Percentiles rank a stretch among this genome's conserved stretches.
Evolutionary conservation across 2,888 invertebrate genomes (phyloP).

Genomic region (Tachystola acroxantha): DNA sequence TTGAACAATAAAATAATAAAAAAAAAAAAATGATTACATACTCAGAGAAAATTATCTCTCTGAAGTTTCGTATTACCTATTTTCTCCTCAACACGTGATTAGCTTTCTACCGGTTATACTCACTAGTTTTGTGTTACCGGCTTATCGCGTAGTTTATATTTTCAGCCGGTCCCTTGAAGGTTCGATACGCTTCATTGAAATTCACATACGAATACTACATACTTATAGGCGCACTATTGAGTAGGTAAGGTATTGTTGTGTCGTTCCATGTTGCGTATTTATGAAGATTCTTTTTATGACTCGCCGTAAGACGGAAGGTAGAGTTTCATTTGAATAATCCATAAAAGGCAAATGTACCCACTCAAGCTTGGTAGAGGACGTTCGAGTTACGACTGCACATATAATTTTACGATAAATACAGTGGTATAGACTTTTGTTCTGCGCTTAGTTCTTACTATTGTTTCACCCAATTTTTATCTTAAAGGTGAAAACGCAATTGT

Average conservation of each 20-base stretch:
- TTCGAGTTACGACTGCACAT: slow-evolving; percentile 16
- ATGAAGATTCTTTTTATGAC: slow-evolving; percentile 42
- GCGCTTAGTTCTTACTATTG: too few relatives aligned
- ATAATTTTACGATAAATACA: slow-evolving; percentile 12
- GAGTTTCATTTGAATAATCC: slow-evolving; percentile 47
- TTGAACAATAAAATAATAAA: too few relatives aligned
- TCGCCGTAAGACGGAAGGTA: slow-evolving; percentile 34
- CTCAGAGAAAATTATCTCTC: too few relatives aligned
- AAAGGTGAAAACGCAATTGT: too few relatives aligned
- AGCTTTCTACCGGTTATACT: too few relatives aligned
- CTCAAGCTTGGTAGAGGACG: slow-evolving; percentile 10
- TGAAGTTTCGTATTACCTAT: too few relatives aligned
- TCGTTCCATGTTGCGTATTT: slow-evolving; percentile 26
- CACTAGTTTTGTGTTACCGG: too few relatives aligned
- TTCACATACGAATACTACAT: too few relatives aligned
- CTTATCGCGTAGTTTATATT: neutral
- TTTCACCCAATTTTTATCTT: too few relatives aligned
- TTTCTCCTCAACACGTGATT: too few relatives aligned
- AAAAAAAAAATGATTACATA: too few relatives aligned
- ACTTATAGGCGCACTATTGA: too few relatives aligned
- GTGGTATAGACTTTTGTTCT: slow-evolving; percentile 7
- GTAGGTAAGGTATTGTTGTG: slow-evolving; percentile 1
- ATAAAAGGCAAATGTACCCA: slow-evolving; percentile 35
- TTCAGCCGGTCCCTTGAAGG: neutral
- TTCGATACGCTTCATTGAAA: slow-evolving; percentile 1